phyloP scores from a whole-genome alignment of 2,797 vertebrate species.

The Microchirus variegatus region DNA sequence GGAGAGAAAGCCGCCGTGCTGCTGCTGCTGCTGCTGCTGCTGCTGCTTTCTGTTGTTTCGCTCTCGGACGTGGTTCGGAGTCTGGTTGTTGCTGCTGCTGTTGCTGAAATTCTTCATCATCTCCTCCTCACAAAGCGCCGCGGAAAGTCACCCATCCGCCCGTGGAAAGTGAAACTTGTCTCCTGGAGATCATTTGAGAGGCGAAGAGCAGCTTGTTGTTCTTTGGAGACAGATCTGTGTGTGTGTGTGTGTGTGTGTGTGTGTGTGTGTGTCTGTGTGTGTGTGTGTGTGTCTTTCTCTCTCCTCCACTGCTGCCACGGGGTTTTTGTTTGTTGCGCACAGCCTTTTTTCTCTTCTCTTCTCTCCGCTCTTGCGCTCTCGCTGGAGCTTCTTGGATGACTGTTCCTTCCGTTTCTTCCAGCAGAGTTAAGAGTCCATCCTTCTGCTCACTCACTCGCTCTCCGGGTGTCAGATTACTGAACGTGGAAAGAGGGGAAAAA shows the following conservation, averaged over 20 bases:
- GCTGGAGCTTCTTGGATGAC: conserved; percentile 51
- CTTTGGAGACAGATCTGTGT: conserved; percentile 27
- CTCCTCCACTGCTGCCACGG: conserved; percentile 50
- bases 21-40: too few species aligned
- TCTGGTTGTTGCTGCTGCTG: conserved; percentile 81
- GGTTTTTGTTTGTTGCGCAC: conserved; percentile 42
- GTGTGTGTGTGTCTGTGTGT: not conserved
- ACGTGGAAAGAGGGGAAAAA: conserved; percentile 73
- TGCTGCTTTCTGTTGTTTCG: conserved; percentile 77
- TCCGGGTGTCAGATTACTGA: conserved; percentile 84
- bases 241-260: not conserved
- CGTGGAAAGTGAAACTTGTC: conserved; percentile 75
- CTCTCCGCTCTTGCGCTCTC: conserved; percentile 29
- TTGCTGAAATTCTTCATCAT: conserved; percentile 90
- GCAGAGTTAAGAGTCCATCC: conserved; percentile 78
- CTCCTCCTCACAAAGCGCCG: conserved; percentile 86
- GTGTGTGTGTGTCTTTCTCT: conserved; percentile 7
- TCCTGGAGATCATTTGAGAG: conserved; percentile 68
- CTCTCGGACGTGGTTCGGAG: conserved; percentile 79
- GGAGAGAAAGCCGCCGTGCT: conserved; percentile 79
- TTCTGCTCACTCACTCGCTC: conserved; percentile 52
- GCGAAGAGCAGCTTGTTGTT: conserved; percentile 23
- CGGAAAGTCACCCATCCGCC: conserved; percentile 90
- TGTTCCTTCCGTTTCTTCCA: conserved; percentile 70
- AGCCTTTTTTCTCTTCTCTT: conserved; percentile 35